Base-by-base conservation (phyloP, 2,888 invertebrate species). In the Eulithis prunata region DNA sequence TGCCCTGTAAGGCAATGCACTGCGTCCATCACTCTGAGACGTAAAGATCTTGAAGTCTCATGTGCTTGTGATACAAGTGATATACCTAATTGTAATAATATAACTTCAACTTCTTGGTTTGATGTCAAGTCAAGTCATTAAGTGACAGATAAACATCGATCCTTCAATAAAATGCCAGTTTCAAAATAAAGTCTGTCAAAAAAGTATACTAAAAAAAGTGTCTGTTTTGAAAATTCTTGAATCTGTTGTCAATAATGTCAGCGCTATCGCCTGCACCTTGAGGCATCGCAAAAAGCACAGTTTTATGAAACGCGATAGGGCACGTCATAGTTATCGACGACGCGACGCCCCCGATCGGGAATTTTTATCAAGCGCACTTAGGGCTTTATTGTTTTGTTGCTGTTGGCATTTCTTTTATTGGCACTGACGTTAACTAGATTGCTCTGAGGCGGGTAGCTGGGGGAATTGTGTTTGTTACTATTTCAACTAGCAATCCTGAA, bases 231-330 rank as follows among this genome's bases (percentile, higher is more conserved):
- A 32, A 32, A 32, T 6, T 32, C 3, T 32, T 4, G 6, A 5
- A 5, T 32, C 32, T 32, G 32, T 32, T 32, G 6, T 51, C 54
- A 54, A 41, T 38, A 14, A 53, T 36, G 14, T 14, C 28, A 32
- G 51, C 57, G 57, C 47, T 61, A 1, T 49, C 54, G 55, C 64
- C 62, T 41, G 13, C 45, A 47, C 51, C 71, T 80, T 74, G 71
- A 52, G 12, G 76, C 74, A 64, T 67, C 64, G 70, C 55, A 68
- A 86, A 88, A 83, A 82, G 84, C 81, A 81, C 83, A 83, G 75
- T 78, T 84, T 86, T 88, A 87, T 86, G 82, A 85, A 83, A 73
- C 74, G 82, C 80, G 88, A 88, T 89, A 88, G 85, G 80, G 83
- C 86, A 87, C 86, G 86, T 85, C 86, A 83, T 80, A 78, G 77